Percentiles rank a stretch among this genome's conserved stretches.
These are phyloP conservation scores for Aquatica leii DNA, from an alignment of 2,888 invertebrate genomes.

Conservation along the genomic window DNA sequence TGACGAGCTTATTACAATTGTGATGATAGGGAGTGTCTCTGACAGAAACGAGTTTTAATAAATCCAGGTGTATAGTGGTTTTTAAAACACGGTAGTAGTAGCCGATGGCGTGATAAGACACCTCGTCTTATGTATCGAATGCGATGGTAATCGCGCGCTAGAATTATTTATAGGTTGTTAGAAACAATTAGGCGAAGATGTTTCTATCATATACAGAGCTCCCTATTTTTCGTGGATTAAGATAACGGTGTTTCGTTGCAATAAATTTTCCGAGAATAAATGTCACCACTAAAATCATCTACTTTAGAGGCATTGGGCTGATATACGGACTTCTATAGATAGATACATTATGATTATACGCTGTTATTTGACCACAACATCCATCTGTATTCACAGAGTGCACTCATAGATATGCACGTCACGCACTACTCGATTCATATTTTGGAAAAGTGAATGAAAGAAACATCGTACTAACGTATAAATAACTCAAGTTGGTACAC, in stretches of 20 bases:
- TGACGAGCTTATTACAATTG: too few relatives aligned
- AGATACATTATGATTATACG: constrained; percentile 24
- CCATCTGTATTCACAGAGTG: constrained; percentile 37
- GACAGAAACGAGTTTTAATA: too few relatives aligned
- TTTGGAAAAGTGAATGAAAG: constrained; percentile 55
- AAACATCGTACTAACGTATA: constrained; percentile 48
- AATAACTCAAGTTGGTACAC: constrained; percentile 44
- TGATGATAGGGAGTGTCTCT: too few relatives aligned
- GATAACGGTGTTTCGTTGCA: constrained; percentile 7
- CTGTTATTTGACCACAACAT: constrained; percentile 25
- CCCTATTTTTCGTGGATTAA: background rate
- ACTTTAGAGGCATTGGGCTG: constrained; percentile 9
- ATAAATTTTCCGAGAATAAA: constrained; percentile 12
- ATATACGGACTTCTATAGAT: constrained; percentile 20
- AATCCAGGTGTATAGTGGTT: too few relatives aligned
- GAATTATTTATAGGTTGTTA: too few relatives aligned
- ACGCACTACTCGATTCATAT: constrained; percentile 50
- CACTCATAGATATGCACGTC: constrained; percentile 31
- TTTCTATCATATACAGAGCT: too few relatives aligned
- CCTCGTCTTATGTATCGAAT: too few relatives aligned
- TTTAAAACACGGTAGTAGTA: too few relatives aligned
- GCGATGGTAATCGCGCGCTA: too few relatives aligned
- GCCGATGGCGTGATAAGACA: too few relatives aligned
- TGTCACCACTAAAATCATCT: constrained; percentile 12
- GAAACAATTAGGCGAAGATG: too few relatives aligned